Conservation (phyloP, 1,140 invertebrate species). For the Pseudomyrmex cubaensis region DNA sequence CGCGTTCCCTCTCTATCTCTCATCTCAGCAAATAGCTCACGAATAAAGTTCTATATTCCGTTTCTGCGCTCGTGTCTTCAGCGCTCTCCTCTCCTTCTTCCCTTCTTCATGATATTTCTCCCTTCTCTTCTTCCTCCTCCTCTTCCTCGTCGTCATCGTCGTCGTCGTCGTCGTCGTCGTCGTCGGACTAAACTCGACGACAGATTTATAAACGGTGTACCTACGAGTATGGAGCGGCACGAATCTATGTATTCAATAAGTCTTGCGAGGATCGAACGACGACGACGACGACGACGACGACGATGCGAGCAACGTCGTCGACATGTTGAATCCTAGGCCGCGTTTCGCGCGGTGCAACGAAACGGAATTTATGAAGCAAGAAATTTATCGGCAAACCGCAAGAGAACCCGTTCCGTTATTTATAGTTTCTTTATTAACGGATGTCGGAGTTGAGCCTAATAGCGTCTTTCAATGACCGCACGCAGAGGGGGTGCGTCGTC, state of each 20-base stretch:
- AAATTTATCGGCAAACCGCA: constrained; percentile 50
- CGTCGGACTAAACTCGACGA: constrained; percentile 20
- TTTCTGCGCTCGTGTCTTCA: constrained; percentile 35
- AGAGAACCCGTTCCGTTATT: constrained; percentile 49
- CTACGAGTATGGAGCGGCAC: constrained; percentile 40
- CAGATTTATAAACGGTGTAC: constrained; percentile 55
- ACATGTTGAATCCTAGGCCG: constrained; percentile 21
- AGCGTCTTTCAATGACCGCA: constrained; percentile 45
- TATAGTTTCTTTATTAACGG: constrained; percentile 57
- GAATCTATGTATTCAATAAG: constrained; percentile 52
- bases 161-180: constrained; percentile 30
- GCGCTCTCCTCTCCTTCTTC: constrained; percentile 2
- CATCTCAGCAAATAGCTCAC: constrained; percentile 54
- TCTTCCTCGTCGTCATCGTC: not conserved
- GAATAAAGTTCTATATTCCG: constrained; percentile 54
- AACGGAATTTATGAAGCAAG: constrained; percentile 57
- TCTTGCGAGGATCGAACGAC: constrained; percentile 36
- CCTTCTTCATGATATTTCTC: constrained; percentile 14
- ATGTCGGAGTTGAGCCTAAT: constrained; percentile 27
- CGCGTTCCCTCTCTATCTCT: constrained; percentile 41
- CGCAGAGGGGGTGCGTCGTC: not conserved
- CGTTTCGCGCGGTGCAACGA: constrained; percentile 38
- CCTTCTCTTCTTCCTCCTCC: not conserved
- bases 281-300: constrained; percentile 24
- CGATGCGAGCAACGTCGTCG: constrained; percentile 31